Evolutionary conservation across 35 echinoderm and acorn worm species (phyloP), one percentile per base, ranked within the genome.

Genomic region (Amphiura filiformis): DNA sequence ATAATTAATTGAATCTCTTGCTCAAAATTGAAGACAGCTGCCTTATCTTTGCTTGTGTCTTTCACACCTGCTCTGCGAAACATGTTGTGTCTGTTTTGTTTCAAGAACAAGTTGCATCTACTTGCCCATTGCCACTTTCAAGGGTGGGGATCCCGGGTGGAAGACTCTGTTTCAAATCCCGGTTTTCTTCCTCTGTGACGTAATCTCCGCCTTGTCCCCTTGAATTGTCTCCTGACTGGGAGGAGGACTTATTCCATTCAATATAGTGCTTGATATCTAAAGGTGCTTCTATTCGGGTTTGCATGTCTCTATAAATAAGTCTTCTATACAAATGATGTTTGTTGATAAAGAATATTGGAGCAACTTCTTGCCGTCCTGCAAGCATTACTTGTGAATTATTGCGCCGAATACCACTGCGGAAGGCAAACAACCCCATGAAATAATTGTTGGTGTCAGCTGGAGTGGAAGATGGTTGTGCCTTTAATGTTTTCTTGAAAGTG

Each of bases 111-210:
- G 36, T 75, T 37, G 38, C 84, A 86, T 31, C 84, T 15, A 40
- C 84, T 86, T 20, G 84, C 34, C 37, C 47, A 38, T 3, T 38
- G 31, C 84, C 84, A 86, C 14, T 86, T 40, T 76, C 22, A 14
- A 83, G 20, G 26, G 32, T 83, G 0, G 57, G 84, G 35, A 86
- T 28, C 7, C 84, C 84, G 38, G 70, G 70, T n/a, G 84, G 61
- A n/a, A 86, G 38, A 77, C 36, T 36, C 22, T 13, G 13, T 38
- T 86, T 86, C 35, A 86, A 41, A 39, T n/a, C 31, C 56, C 84
- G 33, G 65, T 86, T 86, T 77, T 76, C 84, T 4, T 39, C 56
- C 56, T 86, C 84, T 35, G 84, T 86, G 65, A 86, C 39, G 35
- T 76, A 86, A 77, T 86, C 84, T 34, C 52, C 84, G 1, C 84